These are phyloP conservation scores for Notocelia uddmanniana DNA, from an alignment of 2,888 invertebrate species.

Conservation along the genomic window DNA sequence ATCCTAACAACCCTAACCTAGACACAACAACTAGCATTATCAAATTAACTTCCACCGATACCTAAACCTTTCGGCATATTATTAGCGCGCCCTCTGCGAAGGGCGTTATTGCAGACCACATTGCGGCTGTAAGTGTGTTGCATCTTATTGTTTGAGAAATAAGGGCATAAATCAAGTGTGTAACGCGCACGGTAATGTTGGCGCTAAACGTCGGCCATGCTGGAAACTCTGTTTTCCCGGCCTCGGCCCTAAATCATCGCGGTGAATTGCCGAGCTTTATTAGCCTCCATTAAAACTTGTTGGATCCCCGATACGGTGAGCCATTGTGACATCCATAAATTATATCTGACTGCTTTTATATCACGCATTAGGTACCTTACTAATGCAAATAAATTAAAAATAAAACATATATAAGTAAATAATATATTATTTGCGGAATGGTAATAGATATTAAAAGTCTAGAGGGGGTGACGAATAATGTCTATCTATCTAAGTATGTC, in stretches of 20 bases:
- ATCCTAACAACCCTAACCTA: conserved; percentile 40
- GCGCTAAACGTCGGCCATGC: conserved; percentile 58
- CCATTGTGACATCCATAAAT: conserved; percentile 14
- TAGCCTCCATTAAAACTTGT: conserved; percentile 57
- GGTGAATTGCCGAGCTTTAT: conserved; percentile 62
- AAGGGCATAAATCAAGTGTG: conserved; percentile 40
- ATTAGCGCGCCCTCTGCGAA: conserved; percentile 58
- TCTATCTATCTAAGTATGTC: neutral
- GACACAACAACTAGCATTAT: conserved; percentile 31
- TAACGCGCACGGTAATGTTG: conserved; percentile 34
- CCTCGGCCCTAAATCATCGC: conserved; percentile 63
- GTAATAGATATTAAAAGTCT: neutral
- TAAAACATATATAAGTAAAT: neutral
- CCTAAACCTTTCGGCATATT: conserved; percentile 51
- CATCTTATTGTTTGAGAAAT: conserved; percentile 32
- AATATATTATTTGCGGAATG: neutral
- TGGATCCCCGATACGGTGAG: conserved; percentile 27
- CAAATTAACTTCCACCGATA: conserved; percentile 44
- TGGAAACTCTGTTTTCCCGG: conserved; percentile 57
- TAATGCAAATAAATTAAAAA: neutral
- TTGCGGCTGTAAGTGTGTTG: conserved; percentile 26
- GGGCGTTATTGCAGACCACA: conserved; percentile 56
- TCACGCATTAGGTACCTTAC: neutral
- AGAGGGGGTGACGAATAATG: neutral
- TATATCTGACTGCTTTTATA: neutral